phyloP scores from a whole-genome alignment of 1,140 invertebrate species.

The Carcinoscorpius rotundicauda region DNA sequence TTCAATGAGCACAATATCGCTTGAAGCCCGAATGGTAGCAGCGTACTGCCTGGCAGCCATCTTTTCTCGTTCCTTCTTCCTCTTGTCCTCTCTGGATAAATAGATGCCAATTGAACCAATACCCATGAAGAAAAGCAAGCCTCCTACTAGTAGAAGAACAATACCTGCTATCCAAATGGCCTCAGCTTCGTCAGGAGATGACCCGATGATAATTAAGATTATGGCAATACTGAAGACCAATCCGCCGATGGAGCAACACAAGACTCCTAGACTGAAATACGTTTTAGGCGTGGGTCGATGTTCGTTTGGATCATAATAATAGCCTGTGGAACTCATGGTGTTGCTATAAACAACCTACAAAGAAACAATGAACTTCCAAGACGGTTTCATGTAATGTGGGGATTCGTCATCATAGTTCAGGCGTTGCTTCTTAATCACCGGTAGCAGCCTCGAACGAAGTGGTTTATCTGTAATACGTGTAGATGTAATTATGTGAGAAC shows the following conservation, averaged over 20 bases:
- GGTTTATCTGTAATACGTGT: too few relatives aligned
- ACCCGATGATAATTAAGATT: conserved; percentile 19
- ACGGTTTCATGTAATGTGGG: too few relatives aligned
- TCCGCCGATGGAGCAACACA: conserved; percentile 15
- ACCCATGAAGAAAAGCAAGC: conserved; percentile 18
- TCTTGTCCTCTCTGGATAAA: conserved; percentile 17
- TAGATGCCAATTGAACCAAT: conserved; percentile 20
- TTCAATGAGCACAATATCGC: too few relatives aligned
- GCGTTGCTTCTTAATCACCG: too few relatives aligned
- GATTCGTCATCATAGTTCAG: too few relatives aligned
- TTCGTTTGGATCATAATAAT: not conserved
- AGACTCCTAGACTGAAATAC: conserved; percentile 14
- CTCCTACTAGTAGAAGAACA: conserved; percentile 16
- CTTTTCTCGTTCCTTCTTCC: conserved; percentile 16
- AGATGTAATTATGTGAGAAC: too few relatives aligned
- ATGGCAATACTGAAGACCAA: conserved; percentile 18
- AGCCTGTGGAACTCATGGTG: too few relatives aligned
- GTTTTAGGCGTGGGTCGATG: conserved; percentile 14
- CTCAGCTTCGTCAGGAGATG: conserved; percentile 17
- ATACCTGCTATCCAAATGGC: conserved; percentile 19
- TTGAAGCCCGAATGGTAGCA: conserved; percentile 1
- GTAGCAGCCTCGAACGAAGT: too few relatives aligned
- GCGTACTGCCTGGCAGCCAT: conserved; percentile 12
- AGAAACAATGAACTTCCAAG: too few relatives aligned
- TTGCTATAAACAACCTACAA: too few relatives aligned